A percentile compares a stretch with the other conserved stretches of the same genome.
Evolutionary conservation across 2,888 invertebrate species (phyloP).

Genomic region (Trichacis sp.): DNA sequence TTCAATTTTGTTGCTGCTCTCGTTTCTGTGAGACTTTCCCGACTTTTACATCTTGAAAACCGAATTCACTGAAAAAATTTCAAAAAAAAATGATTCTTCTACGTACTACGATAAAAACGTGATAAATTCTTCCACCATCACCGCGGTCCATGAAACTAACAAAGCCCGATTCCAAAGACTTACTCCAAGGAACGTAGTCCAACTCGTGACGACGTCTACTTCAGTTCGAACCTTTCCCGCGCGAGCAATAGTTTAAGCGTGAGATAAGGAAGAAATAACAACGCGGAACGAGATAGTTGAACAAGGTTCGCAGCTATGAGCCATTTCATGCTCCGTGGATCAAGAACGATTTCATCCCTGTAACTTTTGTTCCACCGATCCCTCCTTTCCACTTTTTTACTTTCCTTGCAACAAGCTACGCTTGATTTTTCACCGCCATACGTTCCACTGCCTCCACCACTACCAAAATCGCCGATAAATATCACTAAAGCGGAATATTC

Average conservation of each 20-base stretch:
- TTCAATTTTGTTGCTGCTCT: too few species aligned
- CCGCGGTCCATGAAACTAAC: neutral
- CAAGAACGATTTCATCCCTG: conserved; percentile 33
- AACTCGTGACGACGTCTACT: conserved; percentile 15
- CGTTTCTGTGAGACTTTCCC: too few species aligned
- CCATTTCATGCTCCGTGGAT: conserved; percentile 47
- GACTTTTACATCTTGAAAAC: too few species aligned
- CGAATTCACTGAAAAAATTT: too few species aligned
- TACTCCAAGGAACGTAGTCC: conserved; percentile 5
- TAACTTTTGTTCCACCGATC: conserved; percentile 19
- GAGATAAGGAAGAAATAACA: conserved; percentile 41
- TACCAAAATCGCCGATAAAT: too few species aligned
- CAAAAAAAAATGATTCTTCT: too few species aligned
- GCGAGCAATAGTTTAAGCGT: conserved; percentile 37
- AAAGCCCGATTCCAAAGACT: conserved; percentile 13
- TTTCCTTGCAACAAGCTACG: too few species aligned
- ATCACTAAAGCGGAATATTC: too few species aligned
- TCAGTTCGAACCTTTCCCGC: neutral
- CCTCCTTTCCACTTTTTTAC: too few species aligned
- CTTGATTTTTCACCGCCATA: too few species aligned
- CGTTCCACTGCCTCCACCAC: too few species aligned
- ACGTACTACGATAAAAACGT: neutral
- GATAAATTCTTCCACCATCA: neutral
- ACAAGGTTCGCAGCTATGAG: conserved; percentile 23
- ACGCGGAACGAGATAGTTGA: conserved; percentile 26